These are phyloP conservation scores for Pyxicephalus adspersus DNA, from an alignment of 2,113 vertebrate species.

Conservation along the genomic window DNA sequence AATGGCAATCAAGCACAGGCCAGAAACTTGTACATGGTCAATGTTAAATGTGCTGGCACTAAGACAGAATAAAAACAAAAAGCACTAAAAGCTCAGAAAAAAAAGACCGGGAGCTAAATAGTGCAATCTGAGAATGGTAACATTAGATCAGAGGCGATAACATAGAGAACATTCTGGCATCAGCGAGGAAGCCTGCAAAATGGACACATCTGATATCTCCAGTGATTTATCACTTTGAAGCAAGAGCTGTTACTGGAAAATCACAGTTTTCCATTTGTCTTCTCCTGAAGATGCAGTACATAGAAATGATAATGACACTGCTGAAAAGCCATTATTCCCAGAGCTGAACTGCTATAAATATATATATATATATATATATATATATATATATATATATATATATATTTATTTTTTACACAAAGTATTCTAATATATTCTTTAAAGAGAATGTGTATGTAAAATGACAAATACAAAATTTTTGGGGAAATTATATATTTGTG, in stretches of 20 bases:
- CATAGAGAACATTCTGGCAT: slow-evolving; percentile 38
- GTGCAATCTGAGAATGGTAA: slow-evolving; percentile 35
- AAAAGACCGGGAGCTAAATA: not conserved
- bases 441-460: too few relatives aligned
- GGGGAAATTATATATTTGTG: too few relatives aligned
- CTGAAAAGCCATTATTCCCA: too few relatives aligned
- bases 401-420: too few relatives aligned
- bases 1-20: slow-evolving; percentile 11
- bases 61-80: slow-evolving; percentile 31
- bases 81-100: slow-evolving; percentile 4
- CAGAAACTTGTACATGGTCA: slow-evolving; percentile 12
- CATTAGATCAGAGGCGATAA: slow-evolving; percentile 48
- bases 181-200: slow-evolving; percentile 21
- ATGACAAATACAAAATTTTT: too few relatives aligned
- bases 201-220: slow-evolving; percentile 29
- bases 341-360: too few relatives aligned
- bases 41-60: slow-evolving; percentile 21
- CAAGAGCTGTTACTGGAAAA: not conserved
- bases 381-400: too few relatives aligned
- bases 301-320: too few relatives aligned
- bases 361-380: too few relatives aligned
- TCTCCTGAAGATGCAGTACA: not conserved
- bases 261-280: not conserved
- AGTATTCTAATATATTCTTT: too few relatives aligned
- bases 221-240: not conserved